phyloP scores from a whole-genome alignment of 2,888 invertebrate genomes.

The Nematopogon swammerdamellus region DNA sequence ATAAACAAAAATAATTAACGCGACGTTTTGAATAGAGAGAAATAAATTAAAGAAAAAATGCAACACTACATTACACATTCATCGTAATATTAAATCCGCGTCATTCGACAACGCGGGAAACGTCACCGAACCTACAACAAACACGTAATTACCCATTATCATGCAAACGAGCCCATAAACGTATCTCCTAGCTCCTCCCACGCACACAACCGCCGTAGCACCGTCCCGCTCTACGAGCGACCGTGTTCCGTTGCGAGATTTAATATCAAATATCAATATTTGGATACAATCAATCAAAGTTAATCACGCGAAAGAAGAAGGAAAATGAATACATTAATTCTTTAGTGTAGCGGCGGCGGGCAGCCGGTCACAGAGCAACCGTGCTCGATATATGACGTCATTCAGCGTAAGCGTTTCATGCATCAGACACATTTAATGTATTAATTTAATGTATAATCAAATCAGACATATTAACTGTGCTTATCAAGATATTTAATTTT shows the following conservation, averaged over 20 bases:
- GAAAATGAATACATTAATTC: slow-evolving; percentile 50
- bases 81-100: not conserved
- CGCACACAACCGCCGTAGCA: slow-evolving; percentile 14
- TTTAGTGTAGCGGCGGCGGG: slow-evolving; percentile 25
- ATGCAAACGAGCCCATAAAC: slow-evolving; percentile 23
- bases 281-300: slow-evolving; percentile 54
- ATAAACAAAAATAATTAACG: no score
- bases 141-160: slow-evolving; percentile 19
- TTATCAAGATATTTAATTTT: no score
- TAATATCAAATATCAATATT: slow-evolving; percentile 51
- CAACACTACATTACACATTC: no score
- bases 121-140: slow-evolving; percentile 25
- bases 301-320: slow-evolving; percentile 55
- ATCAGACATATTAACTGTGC: no score
- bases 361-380: no score
- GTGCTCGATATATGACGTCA: no score
- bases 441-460: no score
- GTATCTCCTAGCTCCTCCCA: slow-evolving; percentile 14
- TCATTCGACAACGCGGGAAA: slow-evolving; percentile 4
- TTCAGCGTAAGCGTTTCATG: no score
- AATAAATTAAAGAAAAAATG: no score
- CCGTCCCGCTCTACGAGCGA: slow-evolving; percentile 18
- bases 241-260: slow-evolving; percentile 19
- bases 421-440: no score
- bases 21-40: no score